Base-by-base conservation (phyloP, 2,888 invertebrate genomes). In the Apoda limacodes region DNA sequence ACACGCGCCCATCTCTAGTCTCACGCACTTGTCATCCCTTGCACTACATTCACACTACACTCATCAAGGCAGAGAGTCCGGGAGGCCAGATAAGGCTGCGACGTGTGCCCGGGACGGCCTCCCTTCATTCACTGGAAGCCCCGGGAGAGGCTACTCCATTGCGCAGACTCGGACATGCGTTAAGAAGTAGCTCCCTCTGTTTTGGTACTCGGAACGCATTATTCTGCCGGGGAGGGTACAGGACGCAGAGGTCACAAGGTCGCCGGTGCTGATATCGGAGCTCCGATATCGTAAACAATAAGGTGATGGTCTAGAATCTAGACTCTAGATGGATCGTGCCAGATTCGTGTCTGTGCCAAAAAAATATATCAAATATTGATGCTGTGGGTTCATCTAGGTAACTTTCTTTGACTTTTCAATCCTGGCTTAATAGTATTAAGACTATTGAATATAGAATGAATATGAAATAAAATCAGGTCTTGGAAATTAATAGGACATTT, bases 201-300 rank as follows among this genome's bases (percentile, higher is more conserved):
- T 50, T 56, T 52, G 52, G 46, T 49, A 46, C 51, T 50, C 59
- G 55, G 56, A 57, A 58, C 62, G 56, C 63, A 59, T 59, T 53
- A 22, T 13, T 28, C 56, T 58, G 53, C 59, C 59, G 59, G 60
- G 59, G 53, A 48, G 63, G 62, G 59, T 58, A 51, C 58, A 52
- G 52, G 54, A 45, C 51, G 53, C 67, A 72, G 76, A 76, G 76
- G 75, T 76, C 78, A 74, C 62, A 74, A 69, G 74, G 72, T 71
- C 50, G 48, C 37, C 17, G 7, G 5, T n/a, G n/a, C n/a, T n/a
- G n/a, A n/a, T n/a, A n/a, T n/a, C n/a, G n/a, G n/a, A n/a, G n/a
- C n/a, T n/a, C n/a, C n/a, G n/a, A n/a, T n/a, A n/a, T n/a, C n/a
- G n/a, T n/a, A n/a, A n/a, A n/a, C n/a, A n/a, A n/a, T n/a, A n/a